Percentiles rank a stretch among this genome's conserved stretches.
Evolutionary conservation across 2,113 vertebrate species (phyloP).

Genomic region (Hepsetus odoe): DNA sequence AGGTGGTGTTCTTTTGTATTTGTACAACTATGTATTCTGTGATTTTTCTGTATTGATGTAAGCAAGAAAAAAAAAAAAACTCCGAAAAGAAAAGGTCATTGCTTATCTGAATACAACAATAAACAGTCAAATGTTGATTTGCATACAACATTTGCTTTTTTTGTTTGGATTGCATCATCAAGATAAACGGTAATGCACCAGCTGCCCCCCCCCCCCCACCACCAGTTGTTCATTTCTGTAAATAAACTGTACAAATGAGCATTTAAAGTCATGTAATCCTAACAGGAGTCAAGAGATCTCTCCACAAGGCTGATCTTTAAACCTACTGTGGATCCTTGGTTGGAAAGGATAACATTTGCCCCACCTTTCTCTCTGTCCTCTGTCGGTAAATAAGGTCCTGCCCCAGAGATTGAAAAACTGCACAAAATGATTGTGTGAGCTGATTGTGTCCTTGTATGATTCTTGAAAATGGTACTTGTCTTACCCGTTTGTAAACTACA

Average conservation of each 20-base stretch:
- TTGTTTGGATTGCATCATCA: constrained; percentile 12
- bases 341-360: background rate
- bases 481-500: constrained; percentile 95
- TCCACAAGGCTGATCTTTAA: background rate
- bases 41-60: constrained; percentile 82
- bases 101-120: constrained; percentile 41
- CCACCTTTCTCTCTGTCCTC: constrained; percentile 16
- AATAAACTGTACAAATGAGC: constrained; percentile 11
- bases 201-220: background rate
- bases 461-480: constrained; percentile 93
- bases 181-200: background rate
- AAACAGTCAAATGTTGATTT: constrained; percentile 50
- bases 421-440: constrained; percentile 82
- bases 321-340: background rate
- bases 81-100: constrained; percentile 65
- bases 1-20: constrained; percentile 79
- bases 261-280: constrained; percentile 4
- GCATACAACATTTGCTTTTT: constrained; percentile 29
- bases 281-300: background rate
- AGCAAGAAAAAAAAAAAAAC: constrained; percentile 70
- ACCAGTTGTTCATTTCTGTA: constrained; percentile 18
- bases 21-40: constrained; percentile 86
- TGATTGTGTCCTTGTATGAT: constrained; percentile 91
- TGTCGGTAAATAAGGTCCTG: constrained; percentile 49
- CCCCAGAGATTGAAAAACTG: constrained; percentile 79